Base-by-base conservation (phyloP, 2,113 vertebrate species). In the Macaca mulatta region DNA sequence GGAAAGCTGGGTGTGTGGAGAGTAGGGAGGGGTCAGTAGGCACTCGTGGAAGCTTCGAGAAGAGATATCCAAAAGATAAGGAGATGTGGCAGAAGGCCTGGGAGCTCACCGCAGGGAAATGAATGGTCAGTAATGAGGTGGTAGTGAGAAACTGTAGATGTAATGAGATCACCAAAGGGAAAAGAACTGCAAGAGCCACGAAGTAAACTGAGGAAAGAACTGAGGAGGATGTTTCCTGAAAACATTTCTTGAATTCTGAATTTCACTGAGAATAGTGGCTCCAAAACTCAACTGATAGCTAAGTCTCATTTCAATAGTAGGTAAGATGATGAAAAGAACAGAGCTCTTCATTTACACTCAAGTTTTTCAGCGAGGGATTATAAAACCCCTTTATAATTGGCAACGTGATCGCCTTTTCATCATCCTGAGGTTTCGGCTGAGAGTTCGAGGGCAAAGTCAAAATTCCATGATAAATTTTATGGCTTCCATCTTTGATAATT, bases 331-430 rank as follows among this genome's bases (percentile, higher is more conserved):
- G 14, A 52, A 81, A 40, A 72, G 61, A 38, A 64, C 59, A 92
- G 45, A 75, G 89, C 55, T 25, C 40, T 30, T 32, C 50, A 64
- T 45, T 75, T 91, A 50, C 83, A 40, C 10, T 27, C 8, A 72
- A 75, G 30, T 75, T 90, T 90, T 57, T 77, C 59, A 50, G 27
- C 50, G 70, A 95, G 52, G 23, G 78, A 72, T 70, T 80, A 13
- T 78, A 67, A 83, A 77, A 93, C 13, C 89, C 55, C 81, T 89
- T 75, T 80, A 35, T 78, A 85, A 18, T 52, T 94, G 95, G 96
- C 77, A 64, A 27, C 22, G 10, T 27, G 59, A 75, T 0, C 79
- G n/a, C 23, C 45, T 45, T 89, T 55, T 38, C 59, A 86, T 35
- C 23, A 77, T 23, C 70, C 27, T 35, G 40, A 52, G 55, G 43